Evolutionary conservation across 2,888 invertebrate species (phyloP).

Genomic region (Ophion costatus): DNA sequence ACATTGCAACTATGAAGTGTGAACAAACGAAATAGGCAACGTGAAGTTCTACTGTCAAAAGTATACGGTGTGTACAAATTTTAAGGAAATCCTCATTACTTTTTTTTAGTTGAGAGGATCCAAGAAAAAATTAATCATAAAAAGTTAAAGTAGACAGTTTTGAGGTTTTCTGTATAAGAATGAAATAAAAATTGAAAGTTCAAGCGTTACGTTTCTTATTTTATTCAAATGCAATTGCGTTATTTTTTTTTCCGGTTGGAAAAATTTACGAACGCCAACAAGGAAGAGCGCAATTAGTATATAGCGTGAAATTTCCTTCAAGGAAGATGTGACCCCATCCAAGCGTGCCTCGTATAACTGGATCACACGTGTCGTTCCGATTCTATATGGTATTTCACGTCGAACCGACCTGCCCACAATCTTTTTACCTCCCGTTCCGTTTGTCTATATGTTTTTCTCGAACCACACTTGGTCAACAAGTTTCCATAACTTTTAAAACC

Average conservation of each 20-base stretch:
- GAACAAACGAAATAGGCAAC: too few species aligned
- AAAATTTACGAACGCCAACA: conserved; percentile 47
- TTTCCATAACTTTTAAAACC: too few species aligned
- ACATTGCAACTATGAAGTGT: too few species aligned
- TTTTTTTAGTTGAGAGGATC: too few species aligned
- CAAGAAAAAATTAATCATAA: too few species aligned
- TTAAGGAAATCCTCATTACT: too few species aligned
- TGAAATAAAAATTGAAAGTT: neutral
- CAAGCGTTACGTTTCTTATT: neutral
- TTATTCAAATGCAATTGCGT: neutral
- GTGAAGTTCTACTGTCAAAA: too few species aligned
- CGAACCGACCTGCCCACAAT: neutral
- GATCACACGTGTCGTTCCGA: conserved; percentile 25
- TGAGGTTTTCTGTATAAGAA: neutral
- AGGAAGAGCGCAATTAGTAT: conserved; percentile 33
- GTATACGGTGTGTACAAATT: too few species aligned
- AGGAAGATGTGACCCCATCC: conserved; percentile 46
- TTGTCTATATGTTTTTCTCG: neutral
- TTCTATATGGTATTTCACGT: neutral
- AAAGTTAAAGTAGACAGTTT: neutral
- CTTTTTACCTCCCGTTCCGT: neutral
- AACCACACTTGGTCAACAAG: neutral
- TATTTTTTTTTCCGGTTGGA: conserved; percentile 12
- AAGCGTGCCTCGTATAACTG: conserved; percentile 53
- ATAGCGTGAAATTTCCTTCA: conserved; percentile 46